Evolutionary conservation across 2,113 vertebrate species (phyloP).

Genomic region (Ivindomyrus marchei): DNA sequence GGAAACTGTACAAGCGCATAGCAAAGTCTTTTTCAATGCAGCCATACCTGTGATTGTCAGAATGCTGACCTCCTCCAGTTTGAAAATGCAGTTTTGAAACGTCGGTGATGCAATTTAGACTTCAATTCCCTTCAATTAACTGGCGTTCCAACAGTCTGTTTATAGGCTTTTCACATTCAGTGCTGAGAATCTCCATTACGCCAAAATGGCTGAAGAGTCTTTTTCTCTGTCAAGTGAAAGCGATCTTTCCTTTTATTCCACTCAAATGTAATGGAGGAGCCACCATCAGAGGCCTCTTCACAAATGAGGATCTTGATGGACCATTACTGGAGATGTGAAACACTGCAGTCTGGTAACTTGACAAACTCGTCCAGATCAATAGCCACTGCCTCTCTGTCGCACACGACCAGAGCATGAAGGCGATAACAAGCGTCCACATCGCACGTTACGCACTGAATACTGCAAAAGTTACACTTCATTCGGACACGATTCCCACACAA

Average conservation of each 20-base stretch:
- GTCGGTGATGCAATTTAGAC: background rate
- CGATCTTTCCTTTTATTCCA: background rate
- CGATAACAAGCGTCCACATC: background rate
- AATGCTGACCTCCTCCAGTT: background rate
- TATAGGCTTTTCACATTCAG: background rate
- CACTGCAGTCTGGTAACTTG: background rate
- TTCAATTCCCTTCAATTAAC: conserved; percentile 7
- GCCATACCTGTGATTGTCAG: background rate
- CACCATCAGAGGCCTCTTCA: conserved; percentile 36
- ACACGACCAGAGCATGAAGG: background rate
- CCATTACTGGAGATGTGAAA: conserved; percentile 32
- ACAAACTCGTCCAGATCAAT: background rate
- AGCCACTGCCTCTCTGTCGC: conserved; percentile 1
- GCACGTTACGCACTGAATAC: background rate
- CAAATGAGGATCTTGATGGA: conserved; percentile 37
- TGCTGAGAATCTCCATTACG: background rate
- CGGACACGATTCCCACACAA: background rate
- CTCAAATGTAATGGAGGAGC: background rate
- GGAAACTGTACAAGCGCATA: background rate
- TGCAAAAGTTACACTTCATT: background rate
- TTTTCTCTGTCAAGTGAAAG: background rate
- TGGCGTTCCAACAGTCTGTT: background rate
- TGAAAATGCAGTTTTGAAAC: background rate
- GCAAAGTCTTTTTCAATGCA: background rate
- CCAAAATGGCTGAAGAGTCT: background rate